Evolutionary conservation across 2,797 vertebrate genomes (phyloP), one percentile per base, ranked within the genome.

Genomic region (Halcyon badia): DNA sequence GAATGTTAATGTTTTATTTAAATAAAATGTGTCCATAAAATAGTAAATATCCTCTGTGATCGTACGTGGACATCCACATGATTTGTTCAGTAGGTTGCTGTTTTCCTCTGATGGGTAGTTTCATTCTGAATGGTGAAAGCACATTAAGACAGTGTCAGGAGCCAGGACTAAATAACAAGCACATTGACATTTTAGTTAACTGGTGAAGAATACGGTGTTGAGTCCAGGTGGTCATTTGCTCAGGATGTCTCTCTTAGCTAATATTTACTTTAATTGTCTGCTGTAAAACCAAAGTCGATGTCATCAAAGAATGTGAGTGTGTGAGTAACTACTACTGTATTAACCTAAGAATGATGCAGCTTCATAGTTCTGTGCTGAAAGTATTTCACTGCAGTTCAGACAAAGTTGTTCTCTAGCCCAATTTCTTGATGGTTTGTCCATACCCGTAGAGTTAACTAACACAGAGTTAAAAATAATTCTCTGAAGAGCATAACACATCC

Each of bases 401-500:
- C 46, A 35, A 31, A 79, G 31, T 80, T 78, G 54, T 68, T 80
- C 72, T 77, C 30, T 9, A 85, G 76, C 72, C 57, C 61, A n/a
- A 1, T 90, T 89, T 89, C 89, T 92, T 61, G 44, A 71, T 77
- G 44, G 58, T 58, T 95, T 93, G 71, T 65, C 60, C 60, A 5
- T 54, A 46, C 62, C 26, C 31, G 10, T 71, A 68, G 33, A 18
- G 30, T 79, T 94, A 89, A 88, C 93, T 90, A 88, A 83, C 41
- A n/a, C 21, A 71, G 41, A 92, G 44, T 79, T 94, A 65, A 93
- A 95, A 95, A 88, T 93, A 81, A 60, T 79, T 89, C 51, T 15
- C 48, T 83, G 8, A 42, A 71, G 62, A 70, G 58, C 52, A 44
- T 37, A 86, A 66, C 3, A 4, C 85, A 79, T 72, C 58, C 64